Evolutionary conservation across 2,113 vertebrate species (phyloP).

Genomic region (Osmerus mordax): DNA sequence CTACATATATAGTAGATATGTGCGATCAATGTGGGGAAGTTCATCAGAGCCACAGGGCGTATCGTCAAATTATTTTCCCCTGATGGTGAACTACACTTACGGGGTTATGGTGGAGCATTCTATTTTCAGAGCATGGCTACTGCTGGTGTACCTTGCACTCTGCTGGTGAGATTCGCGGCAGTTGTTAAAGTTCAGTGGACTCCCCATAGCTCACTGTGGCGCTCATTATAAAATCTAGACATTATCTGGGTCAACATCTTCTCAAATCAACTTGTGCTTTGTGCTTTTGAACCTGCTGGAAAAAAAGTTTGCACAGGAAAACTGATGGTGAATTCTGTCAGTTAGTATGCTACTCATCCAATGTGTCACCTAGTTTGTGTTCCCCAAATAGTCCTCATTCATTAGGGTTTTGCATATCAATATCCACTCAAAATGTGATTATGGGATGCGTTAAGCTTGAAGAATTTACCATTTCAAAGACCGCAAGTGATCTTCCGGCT

Average conservation of each 20-base stretch:
- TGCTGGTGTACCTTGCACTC: too few species aligned
- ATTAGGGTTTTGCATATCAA: constrained; percentile 13
- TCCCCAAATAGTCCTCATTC: constrained; percentile 20
- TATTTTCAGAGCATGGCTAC: too few species aligned
- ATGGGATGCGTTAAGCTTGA: constrained; percentile 14
- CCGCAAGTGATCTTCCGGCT: constrained; percentile 15
- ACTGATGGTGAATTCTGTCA: constrained; percentile 5
- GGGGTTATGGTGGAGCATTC: too few species aligned
- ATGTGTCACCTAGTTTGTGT: constrained; percentile 4
- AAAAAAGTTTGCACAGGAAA: not conserved
- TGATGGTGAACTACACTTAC: constrained; percentile 9
- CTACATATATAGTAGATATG: constrained; percentile 29
- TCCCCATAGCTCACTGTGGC: too few species aligned
- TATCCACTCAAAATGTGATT: constrained; percentile 31
- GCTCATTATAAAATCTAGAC: too few species aligned
- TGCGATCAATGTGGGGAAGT: constrained; percentile 15
- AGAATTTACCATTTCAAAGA: constrained; percentile 19
- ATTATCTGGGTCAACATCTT: too few species aligned
- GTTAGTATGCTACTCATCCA: constrained; percentile 15
- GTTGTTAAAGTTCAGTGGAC: too few species aligned
- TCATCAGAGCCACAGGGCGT: constrained; percentile 8
- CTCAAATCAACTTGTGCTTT: not conserved
- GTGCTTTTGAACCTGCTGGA: not conserved
- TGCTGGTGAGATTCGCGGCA: too few species aligned
- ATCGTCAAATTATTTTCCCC: not conserved